Conservation (phyloP, 2,888 invertebrate species). For the Catocala fraxini region DNA sequence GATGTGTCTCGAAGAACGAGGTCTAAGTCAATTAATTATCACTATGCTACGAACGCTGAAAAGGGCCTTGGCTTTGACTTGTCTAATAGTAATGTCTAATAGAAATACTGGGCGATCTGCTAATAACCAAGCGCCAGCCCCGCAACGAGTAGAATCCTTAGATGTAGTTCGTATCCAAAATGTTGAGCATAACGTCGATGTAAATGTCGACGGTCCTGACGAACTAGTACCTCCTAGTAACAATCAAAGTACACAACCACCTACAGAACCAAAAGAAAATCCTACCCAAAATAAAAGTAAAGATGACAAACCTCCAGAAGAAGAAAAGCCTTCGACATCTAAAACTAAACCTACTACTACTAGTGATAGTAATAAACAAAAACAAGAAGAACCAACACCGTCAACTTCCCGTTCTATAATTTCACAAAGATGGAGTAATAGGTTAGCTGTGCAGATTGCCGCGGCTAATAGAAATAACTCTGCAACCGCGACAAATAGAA, state of each 20-base stretch:
- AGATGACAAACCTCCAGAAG: conserved; percentile 28
- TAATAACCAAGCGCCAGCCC: conserved; percentile 57
- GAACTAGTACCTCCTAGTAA: conserved; percentile 58
- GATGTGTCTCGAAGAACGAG: conserved; percentile 82
- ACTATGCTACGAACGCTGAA: conserved; percentile 80
- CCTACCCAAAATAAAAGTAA: conserved; percentile 33
- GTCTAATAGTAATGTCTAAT: conserved; percentile 81
- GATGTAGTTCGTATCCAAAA: conserved; percentile 79
- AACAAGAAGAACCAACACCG: conserved; percentile 41
- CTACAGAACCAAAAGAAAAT: conserved; percentile 16
- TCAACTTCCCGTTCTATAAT: conserved; percentile 43
- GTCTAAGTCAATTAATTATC: conserved; percentile 80
- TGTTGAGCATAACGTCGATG: conserved; percentile 75
- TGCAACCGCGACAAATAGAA: conserved; percentile 72
- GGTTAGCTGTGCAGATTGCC: conserved; percentile 81
- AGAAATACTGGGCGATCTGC: conserved; percentile 62
- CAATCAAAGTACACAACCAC: conserved; percentile 15
- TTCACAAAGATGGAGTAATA: conserved; percentile 75
- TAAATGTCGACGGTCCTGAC: conserved; percentile 77
- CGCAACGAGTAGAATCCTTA: conserved; percentile 67
- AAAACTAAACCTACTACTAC: conserved; percentile 37
- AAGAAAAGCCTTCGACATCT: conserved; percentile 49
- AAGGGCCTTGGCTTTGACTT: conserved; percentile 80
- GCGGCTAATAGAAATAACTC: conserved; percentile 82
- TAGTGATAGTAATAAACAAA: conserved; percentile 37